These are phyloP conservation scores for Passer domesticus DNA, from an alignment of 2,113 vertebrate genomes.

Conservation along the genomic window DNA sequence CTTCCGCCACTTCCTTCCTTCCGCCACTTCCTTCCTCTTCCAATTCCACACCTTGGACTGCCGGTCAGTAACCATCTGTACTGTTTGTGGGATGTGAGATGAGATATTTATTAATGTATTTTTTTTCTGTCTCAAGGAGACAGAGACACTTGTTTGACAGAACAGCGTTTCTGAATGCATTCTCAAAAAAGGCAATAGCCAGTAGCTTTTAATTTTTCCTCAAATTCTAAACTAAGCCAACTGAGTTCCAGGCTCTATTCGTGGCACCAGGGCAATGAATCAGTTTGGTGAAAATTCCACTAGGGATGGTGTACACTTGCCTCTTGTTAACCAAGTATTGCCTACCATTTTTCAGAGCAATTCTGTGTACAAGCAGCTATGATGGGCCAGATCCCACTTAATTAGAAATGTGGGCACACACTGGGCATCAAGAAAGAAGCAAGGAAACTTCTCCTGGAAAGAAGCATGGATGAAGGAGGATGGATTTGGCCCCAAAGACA, in stretches of 20 bases:
- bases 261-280: not conserved
- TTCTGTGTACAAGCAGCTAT: not conserved
- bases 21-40: not conserved
- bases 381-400: not conserved
- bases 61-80: not conserved
- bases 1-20: no score
- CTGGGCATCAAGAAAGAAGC: not conserved
- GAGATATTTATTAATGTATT: not conserved
- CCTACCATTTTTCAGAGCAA: not conserved
- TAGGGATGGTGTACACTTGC: fast-evolving
- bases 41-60: not conserved
- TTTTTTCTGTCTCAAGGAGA: not conserved
- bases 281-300: not conserved
- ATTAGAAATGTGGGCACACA: not conserved
- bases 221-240: not conserved
- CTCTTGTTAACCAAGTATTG: not conserved
- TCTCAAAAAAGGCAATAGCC: not conserved
- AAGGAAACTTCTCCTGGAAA: not conserved
- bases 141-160: not conserved
- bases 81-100: not conserved
- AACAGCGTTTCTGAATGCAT: not conserved
- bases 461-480: not conserved
- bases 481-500: not conserved
- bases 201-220: not conserved
- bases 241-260: fast-evolving